Conservation (phyloP, 2,888 invertebrate species). For the Ceriagrion tenellum region DNA sequence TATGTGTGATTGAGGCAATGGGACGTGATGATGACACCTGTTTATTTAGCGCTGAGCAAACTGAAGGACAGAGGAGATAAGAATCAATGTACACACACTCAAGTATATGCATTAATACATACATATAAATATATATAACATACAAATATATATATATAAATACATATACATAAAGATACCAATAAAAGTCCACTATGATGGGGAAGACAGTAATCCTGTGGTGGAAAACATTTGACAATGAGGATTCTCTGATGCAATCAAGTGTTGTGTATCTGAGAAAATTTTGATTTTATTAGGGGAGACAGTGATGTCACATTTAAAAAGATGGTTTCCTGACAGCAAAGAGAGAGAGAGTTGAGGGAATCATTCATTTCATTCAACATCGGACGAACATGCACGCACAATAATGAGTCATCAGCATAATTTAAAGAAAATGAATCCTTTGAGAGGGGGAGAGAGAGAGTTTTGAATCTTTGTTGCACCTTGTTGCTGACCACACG, state of each 20-base stretch:
- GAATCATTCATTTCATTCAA: background rate
- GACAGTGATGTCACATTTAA: background rate
- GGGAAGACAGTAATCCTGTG: background rate
- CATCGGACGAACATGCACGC: background rate
- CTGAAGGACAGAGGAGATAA: background rate
- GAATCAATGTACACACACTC: background rate
- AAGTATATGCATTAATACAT: background rate
- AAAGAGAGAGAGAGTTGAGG: background rate
- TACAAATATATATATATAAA: background rate
- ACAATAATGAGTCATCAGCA: background rate
- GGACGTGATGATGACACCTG: background rate
- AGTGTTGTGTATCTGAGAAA: background rate
- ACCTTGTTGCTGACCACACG: slow-evolving; percentile 29
- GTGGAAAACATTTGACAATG: background rate
- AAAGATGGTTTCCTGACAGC: background rate
- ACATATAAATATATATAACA: background rate
- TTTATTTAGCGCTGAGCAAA: background rate
- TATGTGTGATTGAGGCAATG: slow-evolving; percentile 86
- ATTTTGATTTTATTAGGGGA: background rate
- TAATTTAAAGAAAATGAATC: background rate
- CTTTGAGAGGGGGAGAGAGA: background rate
- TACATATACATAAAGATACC: background rate
- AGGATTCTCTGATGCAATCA: background rate
- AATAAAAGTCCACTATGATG: background rate
- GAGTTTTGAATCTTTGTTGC: background rate